A percentile compares a stretch with the other conserved stretches of the same genome.
These are phyloP conservation scores for Amblyjoppa fuscipennis DNA, from an alignment of 2,888 invertebrate genomes.

Conservation along the genomic window DNA sequence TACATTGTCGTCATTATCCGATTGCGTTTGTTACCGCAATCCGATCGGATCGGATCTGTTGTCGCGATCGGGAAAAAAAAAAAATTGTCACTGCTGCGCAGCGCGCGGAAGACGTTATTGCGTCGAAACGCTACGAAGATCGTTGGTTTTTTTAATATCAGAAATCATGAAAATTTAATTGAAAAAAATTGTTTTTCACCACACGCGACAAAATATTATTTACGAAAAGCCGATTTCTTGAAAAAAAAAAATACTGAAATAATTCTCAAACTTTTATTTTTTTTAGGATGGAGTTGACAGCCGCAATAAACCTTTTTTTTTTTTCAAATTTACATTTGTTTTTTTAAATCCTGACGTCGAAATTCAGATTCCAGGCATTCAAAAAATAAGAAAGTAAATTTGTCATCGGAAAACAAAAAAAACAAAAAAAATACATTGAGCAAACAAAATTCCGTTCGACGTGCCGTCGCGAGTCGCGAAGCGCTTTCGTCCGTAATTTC, in stretches of 20 bases:
- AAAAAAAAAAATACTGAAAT: too few species aligned
- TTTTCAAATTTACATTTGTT: too few species aligned
- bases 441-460: not conserved
- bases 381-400: not conserved
- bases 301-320: not conserved
- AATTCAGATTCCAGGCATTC: not conserved
- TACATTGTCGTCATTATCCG: not conserved
- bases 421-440: not conserved
- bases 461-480: not conserved
- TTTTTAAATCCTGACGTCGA: not conserved
- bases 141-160: not conserved
- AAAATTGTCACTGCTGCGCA: not conserved
- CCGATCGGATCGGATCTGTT: not conserved
- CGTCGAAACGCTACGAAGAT: not conserved
- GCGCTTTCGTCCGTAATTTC: not conserved
- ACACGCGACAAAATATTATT: too few species aligned
- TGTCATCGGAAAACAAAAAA: not conserved
- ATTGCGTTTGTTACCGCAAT: not conserved
- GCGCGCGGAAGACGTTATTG: not conserved
- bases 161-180: not conserved
- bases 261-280: too few species aligned
- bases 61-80: not conserved
- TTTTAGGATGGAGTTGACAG: too few species aligned
- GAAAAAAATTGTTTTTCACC: not conserved
- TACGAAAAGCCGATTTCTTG: too few species aligned